Evolutionary conservation across 2,113 vertebrate genomes (phyloP), one percentile per base, ranked within the genome.

Genomic region (Pelvicachromis taeniatus): DNA sequence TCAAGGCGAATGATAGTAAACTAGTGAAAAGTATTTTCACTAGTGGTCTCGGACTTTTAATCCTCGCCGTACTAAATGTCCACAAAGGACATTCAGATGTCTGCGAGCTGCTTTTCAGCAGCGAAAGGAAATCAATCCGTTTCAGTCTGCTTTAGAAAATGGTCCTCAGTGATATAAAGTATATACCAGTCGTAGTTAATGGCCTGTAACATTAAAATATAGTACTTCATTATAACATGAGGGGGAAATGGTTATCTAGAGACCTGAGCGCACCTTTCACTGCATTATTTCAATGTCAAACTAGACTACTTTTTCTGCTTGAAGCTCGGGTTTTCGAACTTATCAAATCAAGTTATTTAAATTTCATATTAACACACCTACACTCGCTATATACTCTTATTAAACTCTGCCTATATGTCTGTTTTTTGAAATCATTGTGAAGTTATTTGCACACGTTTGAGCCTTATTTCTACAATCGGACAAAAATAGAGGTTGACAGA

Each of bases 101-200:
- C 23, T 50, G 42, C 9, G 14, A 75, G 42, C 42, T 50, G 23
- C 42, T 73, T 31, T 73, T 50, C 68, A 73, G 68, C 68, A 29
- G 23, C 9, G 2, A 29, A 75, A 75, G 6, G 68, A 75, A 75
- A 75, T 75, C 23, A 31, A 50, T 73, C 68, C 4, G 4, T 50
- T 73, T 9, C 42, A 29, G 31, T 75, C 68, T 31, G 42, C 31
- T 75, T 75, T 75, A 29, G 68, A 75, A 75, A 50, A 50, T 50
- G 42, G 68, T 50, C 68, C 42, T 73, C 23, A 26, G 68, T 75
- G 68, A 75, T 75, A 75, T 75, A 75, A 73, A 75, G 68, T 75
- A 75, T 75, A 75, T 75, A 50, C 16, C 68, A 75, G 42, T 50
- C 16, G 10, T 75, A 50, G 42, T 75, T 75, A 75, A 75, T 75